Evolutionary conservation across 2,888 invertebrate species (phyloP).

Genomic region (Prosopocoilus inquinatus): DNA sequence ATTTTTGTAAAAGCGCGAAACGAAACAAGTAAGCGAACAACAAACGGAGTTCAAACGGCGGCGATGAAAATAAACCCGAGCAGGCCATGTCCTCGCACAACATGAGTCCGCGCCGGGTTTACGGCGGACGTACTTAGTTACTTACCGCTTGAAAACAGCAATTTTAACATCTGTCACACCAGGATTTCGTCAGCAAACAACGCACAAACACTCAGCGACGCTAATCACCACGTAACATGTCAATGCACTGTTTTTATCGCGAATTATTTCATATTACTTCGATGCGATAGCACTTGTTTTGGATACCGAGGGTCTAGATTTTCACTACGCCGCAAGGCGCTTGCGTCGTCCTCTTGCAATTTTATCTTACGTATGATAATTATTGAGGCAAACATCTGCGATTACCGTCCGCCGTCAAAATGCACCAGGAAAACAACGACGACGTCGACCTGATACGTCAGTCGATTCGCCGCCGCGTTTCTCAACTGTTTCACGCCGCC

Average conservation of each 20-base stretch:
- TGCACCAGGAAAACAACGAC: background rate
- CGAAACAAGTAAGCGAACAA: background rate
- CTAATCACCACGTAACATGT: constrained; percentile 23
- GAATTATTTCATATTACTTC: constrained; percentile 33
- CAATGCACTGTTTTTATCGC: constrained; percentile 24
- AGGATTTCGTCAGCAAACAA: constrained; percentile 16
- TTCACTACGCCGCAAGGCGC: constrained; percentile 30
- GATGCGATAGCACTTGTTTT: constrained; percentile 45
- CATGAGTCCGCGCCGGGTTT: background rate
- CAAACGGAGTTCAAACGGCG: background rate
- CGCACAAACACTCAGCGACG: constrained; percentile 18
- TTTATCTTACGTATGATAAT: constrained; percentile 11
- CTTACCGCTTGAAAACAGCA: constrained; percentile 15
- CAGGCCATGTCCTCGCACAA: background rate
- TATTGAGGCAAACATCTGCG: background rate
- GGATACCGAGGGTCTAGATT: constrained; percentile 45
- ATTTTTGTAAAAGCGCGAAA: background rate
- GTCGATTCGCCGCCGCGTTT: background rate
- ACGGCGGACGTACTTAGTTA: constrained; percentile 10
- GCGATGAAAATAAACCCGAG: background rate
- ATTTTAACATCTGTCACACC: constrained; percentile 23
- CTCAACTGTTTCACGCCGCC: too few species aligned
- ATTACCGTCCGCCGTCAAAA: background rate
- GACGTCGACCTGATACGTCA: background rate
- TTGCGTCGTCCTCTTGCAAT: constrained; percentile 30